Evolutionary conservation across 2,888 invertebrate genomes (phyloP).

Genomic region (Phania funesta): DNA sequence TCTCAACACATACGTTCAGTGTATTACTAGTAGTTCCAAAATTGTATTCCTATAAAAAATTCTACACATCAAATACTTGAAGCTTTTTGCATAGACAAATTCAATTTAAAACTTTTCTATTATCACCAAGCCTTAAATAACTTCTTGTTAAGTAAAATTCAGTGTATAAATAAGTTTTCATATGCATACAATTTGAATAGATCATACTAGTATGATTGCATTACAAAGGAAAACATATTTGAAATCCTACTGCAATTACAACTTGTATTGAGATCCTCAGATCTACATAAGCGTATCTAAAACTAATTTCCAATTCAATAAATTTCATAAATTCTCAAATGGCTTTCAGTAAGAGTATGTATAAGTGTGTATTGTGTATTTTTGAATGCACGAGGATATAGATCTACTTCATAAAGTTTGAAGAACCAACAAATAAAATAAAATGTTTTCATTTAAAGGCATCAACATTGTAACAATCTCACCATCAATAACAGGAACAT

Average conservation of each 20-base stretch:
- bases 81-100: neutral
- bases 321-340: constrained; percentile 26
- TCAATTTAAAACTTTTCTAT: neutral
- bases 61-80: neutral
- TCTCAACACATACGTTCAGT: no score
- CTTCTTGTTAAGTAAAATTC: neutral
- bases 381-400: neutral
- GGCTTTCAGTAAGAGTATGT: constrained; percentile 26
- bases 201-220: neutral
- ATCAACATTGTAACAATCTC: constrained; percentile 8
- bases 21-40: no score
- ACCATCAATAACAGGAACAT: neutral
- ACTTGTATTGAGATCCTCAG: constrained; percentile 5
- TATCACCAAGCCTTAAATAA: neutral
- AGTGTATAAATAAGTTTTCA: neutral
- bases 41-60: no score
- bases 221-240: neutral
- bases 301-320: constrained; percentile 46
- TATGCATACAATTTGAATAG: neutral
- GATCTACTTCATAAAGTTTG: neutral
- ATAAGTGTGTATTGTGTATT: constrained; percentile 12
- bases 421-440: neutral
- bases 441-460: constrained; percentile 9
- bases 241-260: constrained; percentile 5
- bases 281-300: neutral